Evolutionary conservation across 2,113 vertebrate species (phyloP).

Genomic region (Halcyon malimbica): DNA sequence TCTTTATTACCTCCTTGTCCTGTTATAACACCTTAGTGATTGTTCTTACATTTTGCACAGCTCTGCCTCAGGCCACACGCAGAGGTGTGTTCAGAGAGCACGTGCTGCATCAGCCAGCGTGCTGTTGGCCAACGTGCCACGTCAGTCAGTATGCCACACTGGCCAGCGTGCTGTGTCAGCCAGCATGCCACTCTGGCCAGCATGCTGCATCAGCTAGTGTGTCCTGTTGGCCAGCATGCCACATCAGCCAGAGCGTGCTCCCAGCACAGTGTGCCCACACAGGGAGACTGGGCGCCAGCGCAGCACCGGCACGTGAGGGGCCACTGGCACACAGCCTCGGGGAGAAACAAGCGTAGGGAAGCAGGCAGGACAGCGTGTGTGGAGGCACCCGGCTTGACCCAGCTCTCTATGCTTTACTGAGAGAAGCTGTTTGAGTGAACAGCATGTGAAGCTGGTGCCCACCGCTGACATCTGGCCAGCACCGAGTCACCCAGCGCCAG

Average conservation of each 20-base stretch:
- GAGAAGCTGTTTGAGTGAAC: not conserved
- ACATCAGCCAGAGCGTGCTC: fast-evolving
- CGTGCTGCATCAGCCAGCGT: not conserved
- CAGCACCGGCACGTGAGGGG: fast-evolving
- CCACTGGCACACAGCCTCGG: not conserved
- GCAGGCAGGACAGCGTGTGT: not conserved
- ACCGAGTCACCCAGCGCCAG: no score
- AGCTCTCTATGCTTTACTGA: not conserved
- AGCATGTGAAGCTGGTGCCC: not conserved
- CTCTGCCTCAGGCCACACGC: not conserved
- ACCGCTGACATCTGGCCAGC: not conserved
- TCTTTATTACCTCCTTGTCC: not conserved
- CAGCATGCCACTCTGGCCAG: not conserved
- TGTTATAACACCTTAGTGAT: not conserved
- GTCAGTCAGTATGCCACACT: no score
- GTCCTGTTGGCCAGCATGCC: not conserved
- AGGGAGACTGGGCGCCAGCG: fast-evolving
- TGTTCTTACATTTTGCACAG: not conserved
- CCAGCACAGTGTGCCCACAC: not conserved
- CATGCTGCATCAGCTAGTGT: no score
- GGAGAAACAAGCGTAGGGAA: not conserved
- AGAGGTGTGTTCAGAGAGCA: not conserved
- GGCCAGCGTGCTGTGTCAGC: not conserved
- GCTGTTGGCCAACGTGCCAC: not conserved
- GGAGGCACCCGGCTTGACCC: not conserved